These are phyloP conservation scores for Polydesmus complanatus DNA, from an alignment of 2,888 invertebrate species.

Conservation along the genomic window DNA sequence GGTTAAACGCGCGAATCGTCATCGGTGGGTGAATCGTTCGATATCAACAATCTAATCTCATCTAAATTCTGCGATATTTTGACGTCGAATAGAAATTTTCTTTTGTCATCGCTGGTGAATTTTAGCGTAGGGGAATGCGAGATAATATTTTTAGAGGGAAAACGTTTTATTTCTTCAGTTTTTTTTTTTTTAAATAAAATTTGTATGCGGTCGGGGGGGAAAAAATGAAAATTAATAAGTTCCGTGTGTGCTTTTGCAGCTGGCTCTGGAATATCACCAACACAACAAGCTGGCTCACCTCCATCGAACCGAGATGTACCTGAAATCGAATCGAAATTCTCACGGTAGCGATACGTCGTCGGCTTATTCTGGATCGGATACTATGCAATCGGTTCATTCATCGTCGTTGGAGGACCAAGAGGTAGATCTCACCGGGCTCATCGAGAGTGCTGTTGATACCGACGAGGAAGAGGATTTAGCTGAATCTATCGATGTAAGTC, in stretches of 20 bases:
- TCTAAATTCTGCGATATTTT: too few species aligned
- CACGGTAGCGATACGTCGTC: constrained; percentile 89
- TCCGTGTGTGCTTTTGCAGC: neutral
- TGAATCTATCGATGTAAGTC: constrained; percentile 36
- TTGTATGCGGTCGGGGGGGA: too few species aligned
- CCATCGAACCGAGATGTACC: constrained; percentile 48
- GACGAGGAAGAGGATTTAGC: constrained; percentile 89
- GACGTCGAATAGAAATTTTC: too few species aligned
- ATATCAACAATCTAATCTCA: too few species aligned
- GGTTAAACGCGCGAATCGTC: too few species aligned
- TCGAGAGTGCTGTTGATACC: constrained; percentile 89
- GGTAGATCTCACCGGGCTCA: constrained; percentile 81
- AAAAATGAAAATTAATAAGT: too few species aligned
- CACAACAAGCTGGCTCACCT: constrained; percentile 14
- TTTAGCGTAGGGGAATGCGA: too few species aligned
- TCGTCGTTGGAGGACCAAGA: constrained; percentile 45
- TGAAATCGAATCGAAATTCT: constrained; percentile 68
- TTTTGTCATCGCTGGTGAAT: too few species aligned
- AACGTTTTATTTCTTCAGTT: too few species aligned
- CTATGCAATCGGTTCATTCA: constrained; percentile 77
- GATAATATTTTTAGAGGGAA: too few species aligned
- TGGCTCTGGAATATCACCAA: constrained; percentile 9
- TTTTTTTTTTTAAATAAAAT: too few species aligned
- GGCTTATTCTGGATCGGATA: constrained; percentile 91
- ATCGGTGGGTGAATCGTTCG: too few species aligned